Conservation (phyloP, 2,888 invertebrate species). For the Stegophylla sp. region DNA sequence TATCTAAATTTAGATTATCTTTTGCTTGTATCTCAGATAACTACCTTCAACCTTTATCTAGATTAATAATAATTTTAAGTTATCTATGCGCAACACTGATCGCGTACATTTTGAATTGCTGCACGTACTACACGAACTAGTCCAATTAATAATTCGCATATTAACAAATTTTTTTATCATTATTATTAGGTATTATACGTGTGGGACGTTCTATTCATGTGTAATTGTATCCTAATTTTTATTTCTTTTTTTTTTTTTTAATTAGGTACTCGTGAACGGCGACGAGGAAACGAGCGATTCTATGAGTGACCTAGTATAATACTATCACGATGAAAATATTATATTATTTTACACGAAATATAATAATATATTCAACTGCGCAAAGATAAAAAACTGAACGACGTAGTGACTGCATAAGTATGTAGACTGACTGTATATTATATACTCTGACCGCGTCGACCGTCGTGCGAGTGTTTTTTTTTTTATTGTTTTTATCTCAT, state of each 20-base stretch:
- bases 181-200: no score
- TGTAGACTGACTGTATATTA: no score
- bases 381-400: neutral
- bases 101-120: neutral
- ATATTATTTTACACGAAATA: neutral
- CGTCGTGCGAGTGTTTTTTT: neutral
- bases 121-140: neutral
- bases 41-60: no score
- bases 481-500: no score
- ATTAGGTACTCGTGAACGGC: neutral
- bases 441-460: neutral
- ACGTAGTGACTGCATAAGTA: neutral
- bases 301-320: neutral
- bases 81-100: neutral
- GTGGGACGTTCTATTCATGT: no score
- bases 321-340: no score
- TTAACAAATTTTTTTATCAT: no score
- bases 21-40: no score
- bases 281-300: neutral
- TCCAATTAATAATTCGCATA: neutral
- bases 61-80: no score
- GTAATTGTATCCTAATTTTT: neutral
- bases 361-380: neutral
- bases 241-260: neutral
- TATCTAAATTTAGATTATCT: no score